These are phyloP conservation scores for Ectemnius cavifrons DNA, from an alignment of 2,888 invertebrate genomes.

Conservation along the genomic window DNA sequence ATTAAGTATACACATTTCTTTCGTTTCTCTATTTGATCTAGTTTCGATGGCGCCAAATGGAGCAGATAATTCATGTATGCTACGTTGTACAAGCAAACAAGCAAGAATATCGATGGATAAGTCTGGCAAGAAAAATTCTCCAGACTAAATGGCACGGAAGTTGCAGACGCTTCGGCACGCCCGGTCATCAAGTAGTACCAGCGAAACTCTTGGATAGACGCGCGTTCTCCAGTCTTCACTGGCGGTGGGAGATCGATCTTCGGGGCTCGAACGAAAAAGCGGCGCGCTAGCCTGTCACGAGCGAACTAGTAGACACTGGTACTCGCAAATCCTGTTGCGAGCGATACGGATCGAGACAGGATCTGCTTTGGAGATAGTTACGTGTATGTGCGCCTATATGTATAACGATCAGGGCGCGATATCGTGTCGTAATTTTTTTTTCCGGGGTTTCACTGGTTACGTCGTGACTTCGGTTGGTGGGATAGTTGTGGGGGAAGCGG, in stretches of 20 bases:
- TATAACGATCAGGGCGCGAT: conserved; percentile 5
- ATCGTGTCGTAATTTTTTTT: neutral
- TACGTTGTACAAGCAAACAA: too few relatives aligned
- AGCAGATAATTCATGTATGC: too few relatives aligned
- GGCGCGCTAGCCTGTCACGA: conserved; percentile 2
- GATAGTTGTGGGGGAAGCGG: neutral
- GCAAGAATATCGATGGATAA: too few relatives aligned
- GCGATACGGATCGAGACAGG: conserved; percentile 3
- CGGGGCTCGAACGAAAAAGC: conserved; percentile 16
- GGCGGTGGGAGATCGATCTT: conserved; percentile 30
- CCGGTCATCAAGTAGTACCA: neutral
- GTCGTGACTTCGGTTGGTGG: neutral
- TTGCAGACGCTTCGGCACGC: too few relatives aligned
- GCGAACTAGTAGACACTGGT: neutral
- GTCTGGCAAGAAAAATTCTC: too few relatives aligned
- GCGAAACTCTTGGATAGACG: conserved; percentile 25
- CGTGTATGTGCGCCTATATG: neutral
- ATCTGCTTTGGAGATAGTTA: neutral
- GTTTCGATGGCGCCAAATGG: too few relatives aligned
- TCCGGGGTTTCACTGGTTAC: neutral
- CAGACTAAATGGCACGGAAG: too few relatives aligned
- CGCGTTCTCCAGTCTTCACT: conserved; percentile 17
- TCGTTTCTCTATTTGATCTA: too few relatives aligned
- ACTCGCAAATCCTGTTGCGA: conserved; percentile 30
- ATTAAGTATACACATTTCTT: too few relatives aligned